Base-by-base conservation (phyloP, 2,888 invertebrate genomes). In the Amphipyra berbera region DNA sequence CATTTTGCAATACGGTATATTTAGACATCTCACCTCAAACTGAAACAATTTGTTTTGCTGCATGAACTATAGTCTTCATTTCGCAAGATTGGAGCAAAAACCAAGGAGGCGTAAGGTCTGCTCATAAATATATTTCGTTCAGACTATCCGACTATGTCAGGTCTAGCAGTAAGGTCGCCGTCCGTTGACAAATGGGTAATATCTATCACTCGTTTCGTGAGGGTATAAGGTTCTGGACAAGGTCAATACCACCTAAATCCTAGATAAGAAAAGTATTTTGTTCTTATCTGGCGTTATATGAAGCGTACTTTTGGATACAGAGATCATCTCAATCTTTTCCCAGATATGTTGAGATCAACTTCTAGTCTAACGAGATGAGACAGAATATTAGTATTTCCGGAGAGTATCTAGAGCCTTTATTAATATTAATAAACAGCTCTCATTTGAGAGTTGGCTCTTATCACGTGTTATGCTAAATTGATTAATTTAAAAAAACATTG, bases 111-210 rank as follows among this genome's bases (percentile, higher is more conserved):
- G n/a, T n/a, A 38, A 14, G 30, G 14, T 55, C 35, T 14, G 38
- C 37, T 37, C 35, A 42, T 41, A 53, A 45, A 64, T 40, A 64
- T 57, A 52, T 55, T 52, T 62, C 44, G 44, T 13, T 35, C 14
- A n/a, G 12, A 10, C 44, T n/a, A n/a, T n/a, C n/a, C n/a, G n/a
- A n/a, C 53, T 37, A 49, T 68, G 41, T 4, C 37, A 30, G 45
- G n/a, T 8, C 37, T 6, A 44, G 46, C 57, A 68, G 58, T 53
- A 64, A 48, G 53, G 38, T 13, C 48, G 44, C 44, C 54, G 47
- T 42, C 48, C 60, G 41, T 56, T 69, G 61, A 66, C 73, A 66
- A 72, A 70, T 70, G 61, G 45, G 27, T 48, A 66, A 69, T 66
- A 72, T 70, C 56, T 67, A 66, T 70, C 73, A 67, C 67, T 35